A percentile compares a stretch with the other conserved stretches of the same genome.
Conservation (phyloP, 2,888 invertebrate species). For the Drosophila antonietae region DNA sequence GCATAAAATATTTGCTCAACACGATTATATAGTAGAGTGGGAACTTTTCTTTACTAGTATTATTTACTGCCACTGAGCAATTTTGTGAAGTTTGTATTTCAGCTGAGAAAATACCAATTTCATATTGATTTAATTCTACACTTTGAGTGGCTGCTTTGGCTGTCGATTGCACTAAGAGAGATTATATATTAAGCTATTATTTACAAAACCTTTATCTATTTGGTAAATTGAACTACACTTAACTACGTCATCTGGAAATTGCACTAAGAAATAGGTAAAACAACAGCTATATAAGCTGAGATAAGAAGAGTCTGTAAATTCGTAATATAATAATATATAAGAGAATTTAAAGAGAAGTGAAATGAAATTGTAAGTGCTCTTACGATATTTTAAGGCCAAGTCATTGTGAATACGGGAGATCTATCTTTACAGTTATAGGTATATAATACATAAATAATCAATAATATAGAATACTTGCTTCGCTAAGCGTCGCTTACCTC, state of each 20-base stretch:
- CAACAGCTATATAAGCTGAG: background rate
- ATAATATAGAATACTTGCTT: no score
- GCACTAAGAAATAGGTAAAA: background rate
- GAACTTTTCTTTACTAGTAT: background rate
- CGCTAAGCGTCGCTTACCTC: no score
- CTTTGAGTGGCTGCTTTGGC: no score
- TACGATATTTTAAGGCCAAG: no score
- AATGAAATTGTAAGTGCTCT: no score
- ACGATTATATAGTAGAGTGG: background rate
- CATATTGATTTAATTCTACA: background rate
- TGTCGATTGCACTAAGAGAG: background rate
- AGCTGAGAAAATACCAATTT: background rate
- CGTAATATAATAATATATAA: background rate
- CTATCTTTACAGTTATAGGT: no score
- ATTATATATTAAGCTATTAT: no score
- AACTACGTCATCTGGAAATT: no score
- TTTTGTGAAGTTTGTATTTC: background rate
- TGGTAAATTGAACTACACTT: no score
- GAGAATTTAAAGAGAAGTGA: background rate
- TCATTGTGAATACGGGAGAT: no score
- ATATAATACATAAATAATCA: no score
- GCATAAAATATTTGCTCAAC: background rate
- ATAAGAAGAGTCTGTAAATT: background rate
- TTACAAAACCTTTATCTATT: no score
- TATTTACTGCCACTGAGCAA: constrained; percentile 9